Evolutionary conservation across 2,113 vertebrate species (phyloP), one percentile per base, ranked within the genome.

Genomic region (Stigmatopora nigra): DNA sequence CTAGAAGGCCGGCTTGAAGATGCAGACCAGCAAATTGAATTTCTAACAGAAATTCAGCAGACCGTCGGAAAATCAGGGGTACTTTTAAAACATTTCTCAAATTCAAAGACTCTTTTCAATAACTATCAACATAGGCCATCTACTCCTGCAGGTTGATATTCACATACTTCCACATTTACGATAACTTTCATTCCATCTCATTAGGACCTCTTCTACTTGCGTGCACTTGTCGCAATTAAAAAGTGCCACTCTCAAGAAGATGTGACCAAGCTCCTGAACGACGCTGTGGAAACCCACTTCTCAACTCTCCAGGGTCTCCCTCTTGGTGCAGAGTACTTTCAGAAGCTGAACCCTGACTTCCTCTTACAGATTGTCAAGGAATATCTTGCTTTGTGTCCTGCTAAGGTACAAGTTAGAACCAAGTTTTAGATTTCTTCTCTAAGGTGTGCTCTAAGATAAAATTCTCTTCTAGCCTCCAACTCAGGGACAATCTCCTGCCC

Each of bases 271-370:
- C 88, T 98, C 72, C 77, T 98, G 82, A 94, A 96, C 69, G 93
- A 95, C 66, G 92, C 93, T 1, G 89, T 98, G 79, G 94, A 98
- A 76, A 92, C 87, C 52, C 97, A 99, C 82, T 95, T 99, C 80
- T 93, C 92, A 7, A 86, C 90, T 3, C 87, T 98, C 56, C 90
- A 88, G 83, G 92, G 93, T 60, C 85, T 97, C 67, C 95, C 95
- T 65, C 92, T 98, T 81, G 91, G 95, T 36, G 88, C 96, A 61
- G 91, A 96, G 59, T 99, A 98, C 87, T 94, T 95, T 84, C 93
- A 98, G 84, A 96, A 91, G 69, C 89, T 98, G 81, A 98, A 99
- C 80, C 94, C 97, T 19, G 95, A 98, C 85, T 98, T 99, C 84
- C 88, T 99, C 64, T 78, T 98, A 60, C 94, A 98, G 85, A 92